A percentile compares a stretch with the other conserved stretches of the same genome.
Evolutionary conservation across 1,140 invertebrate species (phyloP).

Genomic region (Pemphigus obesinymphae): DNA sequence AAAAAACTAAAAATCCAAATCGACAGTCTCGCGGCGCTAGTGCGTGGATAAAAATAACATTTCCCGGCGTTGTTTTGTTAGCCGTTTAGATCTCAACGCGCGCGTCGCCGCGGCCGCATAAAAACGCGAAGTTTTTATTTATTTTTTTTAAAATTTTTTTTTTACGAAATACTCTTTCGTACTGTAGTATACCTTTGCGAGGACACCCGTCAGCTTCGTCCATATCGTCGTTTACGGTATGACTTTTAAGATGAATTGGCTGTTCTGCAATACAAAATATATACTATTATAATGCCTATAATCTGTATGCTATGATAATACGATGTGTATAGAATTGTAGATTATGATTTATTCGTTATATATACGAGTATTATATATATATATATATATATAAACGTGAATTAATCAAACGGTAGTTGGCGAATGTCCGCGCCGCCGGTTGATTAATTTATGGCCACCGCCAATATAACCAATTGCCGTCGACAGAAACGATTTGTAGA

Average conservation of each 20-base stretch:
- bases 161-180: neutral
- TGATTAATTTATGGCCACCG: slow-evolving; percentile 22
- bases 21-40: neutral
- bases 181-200: neutral
- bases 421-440: neutral
- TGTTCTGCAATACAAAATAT: neutral
- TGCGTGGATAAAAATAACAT: slow-evolving; percentile 23
- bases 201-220: too few species aligned
- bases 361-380: too few species aligned
- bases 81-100: neutral
- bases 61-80: slow-evolving; percentile 9
- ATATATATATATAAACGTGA: too few species aligned
- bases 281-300: neutral
- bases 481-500: slow-evolving; percentile 20
- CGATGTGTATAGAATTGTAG: neutral
- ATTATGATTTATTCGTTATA: slow-evolving; percentile 13
- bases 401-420: slow-evolving; percentile 36
- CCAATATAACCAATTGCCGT: neutral
- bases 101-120: neutral
- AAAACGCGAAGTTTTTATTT: neutral
- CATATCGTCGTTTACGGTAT: neutral
- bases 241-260: neutral
- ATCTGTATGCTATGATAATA: too few species aligned
- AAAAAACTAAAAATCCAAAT: neutral
- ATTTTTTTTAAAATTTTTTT: neutral